These are phyloP conservation scores for Trissolcus japonicus DNA, from an alignment of 2,888 invertebrate species.

Conservation along the genomic window DNA sequence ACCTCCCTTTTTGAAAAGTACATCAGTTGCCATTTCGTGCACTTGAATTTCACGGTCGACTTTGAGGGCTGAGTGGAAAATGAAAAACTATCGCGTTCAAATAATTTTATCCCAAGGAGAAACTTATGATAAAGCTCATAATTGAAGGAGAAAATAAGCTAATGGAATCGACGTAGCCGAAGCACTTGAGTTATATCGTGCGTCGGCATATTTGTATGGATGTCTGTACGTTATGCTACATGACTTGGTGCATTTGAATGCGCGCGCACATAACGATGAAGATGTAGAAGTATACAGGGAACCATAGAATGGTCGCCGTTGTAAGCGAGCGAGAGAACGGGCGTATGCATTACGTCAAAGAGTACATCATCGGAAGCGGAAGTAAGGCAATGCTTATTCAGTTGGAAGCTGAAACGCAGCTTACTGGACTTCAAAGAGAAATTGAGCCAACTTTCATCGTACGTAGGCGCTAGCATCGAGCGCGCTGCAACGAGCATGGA, in stretches of 20 bases:
- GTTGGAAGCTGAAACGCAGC: slow-evolving; percentile 70
- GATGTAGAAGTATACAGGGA: slow-evolving; percentile 38
- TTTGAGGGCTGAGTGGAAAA: not conserved
- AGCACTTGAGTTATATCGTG: slow-evolving; percentile 11
- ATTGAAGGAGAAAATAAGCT: slow-evolving; percentile 50
- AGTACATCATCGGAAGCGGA: slow-evolving; percentile 70
- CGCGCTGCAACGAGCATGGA: not conserved
- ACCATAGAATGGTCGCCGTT: slow-evolving; percentile 55
- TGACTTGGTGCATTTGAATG: slow-evolving; percentile 34
- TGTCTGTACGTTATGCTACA: slow-evolving; percentile 26
- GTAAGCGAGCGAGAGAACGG: slow-evolving; percentile 51
- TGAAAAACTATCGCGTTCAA: slow-evolving; percentile 11
- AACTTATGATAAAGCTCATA: slow-evolving; percentile 20
- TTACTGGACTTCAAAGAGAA: slow-evolving; percentile 64
- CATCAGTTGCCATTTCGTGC: not conserved
- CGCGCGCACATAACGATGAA: slow-evolving; percentile 42
- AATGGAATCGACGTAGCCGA: slow-evolving; percentile 20
- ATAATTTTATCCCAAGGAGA: slow-evolving; percentile 18
- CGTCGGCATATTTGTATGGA: slow-evolving; percentile 59
- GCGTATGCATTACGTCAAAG: slow-evolving; percentile 70
- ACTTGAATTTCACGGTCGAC: not conserved
- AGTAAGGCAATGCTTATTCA: slow-evolving; percentile 71
- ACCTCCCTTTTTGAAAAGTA: too few relatives aligned
- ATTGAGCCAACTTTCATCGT: slow-evolving; percentile 53
- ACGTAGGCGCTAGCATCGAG: slow-evolving; percentile 22